Conservation (phyloP, 2,888 invertebrate genomes). For the Hypomecis atomaria region DNA sequence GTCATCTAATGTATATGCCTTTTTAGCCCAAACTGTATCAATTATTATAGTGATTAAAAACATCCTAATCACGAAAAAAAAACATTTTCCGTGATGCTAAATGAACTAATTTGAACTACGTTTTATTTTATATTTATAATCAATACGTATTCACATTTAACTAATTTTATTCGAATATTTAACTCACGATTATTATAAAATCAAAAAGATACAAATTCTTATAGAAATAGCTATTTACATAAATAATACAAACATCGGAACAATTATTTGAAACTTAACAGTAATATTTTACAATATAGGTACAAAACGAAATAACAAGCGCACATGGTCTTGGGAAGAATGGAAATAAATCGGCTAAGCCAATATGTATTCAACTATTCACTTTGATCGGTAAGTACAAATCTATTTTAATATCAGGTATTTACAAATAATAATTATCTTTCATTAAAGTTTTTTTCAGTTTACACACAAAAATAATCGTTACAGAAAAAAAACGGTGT, state of each 20-base stretch:
- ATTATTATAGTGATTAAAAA: slow-evolving; percentile 4
- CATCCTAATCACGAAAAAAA: slow-evolving; percentile 6
- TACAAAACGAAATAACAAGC: slow-evolving; percentile 77
- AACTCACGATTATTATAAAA: slow-evolving; percentile 37
- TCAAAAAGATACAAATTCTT: slow-evolving; percentile 62
- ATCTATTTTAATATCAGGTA: not conserved
- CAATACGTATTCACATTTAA: slow-evolving; percentile 65
- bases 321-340: slow-evolving; percentile 13
- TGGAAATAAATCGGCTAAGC: slow-evolving; percentile 31
- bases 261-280: slow-evolving; percentile 82
- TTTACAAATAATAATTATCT: not conserved
- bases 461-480: not conserved
- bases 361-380: slow-evolving; percentile 16
- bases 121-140: slow-evolving; percentile 50
- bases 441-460: not conserved
- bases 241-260: slow-evolving; percentile 81
- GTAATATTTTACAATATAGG: slow-evolving; percentile 62
- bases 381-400: slow-evolving; percentile 25
- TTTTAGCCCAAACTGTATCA: slow-evolving; percentile 1
- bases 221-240: slow-evolving; percentile 73
- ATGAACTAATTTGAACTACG: slow-evolving; percentile 76
- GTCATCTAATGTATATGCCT: not conserved
- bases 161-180: slow-evolving; percentile 61
- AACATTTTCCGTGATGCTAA: slow-evolving; percentile 45
- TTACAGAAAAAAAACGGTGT: not conserved